These are phyloP conservation scores for Nephrotoma guestfalica DNA, from an alignment of 2,888 invertebrate genomes.

Conservation along the genomic window DNA sequence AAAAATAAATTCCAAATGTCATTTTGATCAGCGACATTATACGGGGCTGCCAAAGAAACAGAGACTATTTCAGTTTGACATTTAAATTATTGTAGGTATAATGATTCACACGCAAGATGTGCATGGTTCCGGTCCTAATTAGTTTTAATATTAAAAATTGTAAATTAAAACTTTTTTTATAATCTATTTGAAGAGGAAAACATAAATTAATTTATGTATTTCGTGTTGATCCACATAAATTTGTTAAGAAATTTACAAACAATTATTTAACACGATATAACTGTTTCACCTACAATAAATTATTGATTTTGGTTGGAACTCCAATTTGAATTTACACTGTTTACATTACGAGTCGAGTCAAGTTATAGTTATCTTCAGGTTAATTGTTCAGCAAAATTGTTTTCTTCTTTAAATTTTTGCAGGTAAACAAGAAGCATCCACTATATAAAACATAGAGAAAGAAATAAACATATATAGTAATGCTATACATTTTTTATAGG, in stretches of 20 bases:
- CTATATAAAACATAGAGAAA: too few species aligned
- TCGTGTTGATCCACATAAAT: not conserved
- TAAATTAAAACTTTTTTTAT: not conserved
- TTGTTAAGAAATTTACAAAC: not conserved
- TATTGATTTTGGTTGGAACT: not conserved
- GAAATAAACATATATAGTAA: too few species aligned
- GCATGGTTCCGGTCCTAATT: not conserved
- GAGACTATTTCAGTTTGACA: not conserved
- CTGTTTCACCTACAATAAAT: not conserved
- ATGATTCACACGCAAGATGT: not conserved
- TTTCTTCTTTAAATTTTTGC: too few species aligned
- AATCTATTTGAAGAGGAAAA: not conserved
- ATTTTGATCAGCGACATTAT: not conserved
- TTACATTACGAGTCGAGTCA: too few species aligned
- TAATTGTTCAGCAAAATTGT: too few species aligned
- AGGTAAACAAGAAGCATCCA: too few species aligned
- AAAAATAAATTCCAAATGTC: not conserved
- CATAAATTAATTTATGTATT: not conserved
- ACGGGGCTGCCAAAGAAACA: not conserved
- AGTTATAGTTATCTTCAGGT: too few species aligned
- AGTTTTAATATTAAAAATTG: not conserved
- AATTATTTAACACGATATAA: not conserved
- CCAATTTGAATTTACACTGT: not conserved
- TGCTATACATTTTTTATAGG: too few species aligned
- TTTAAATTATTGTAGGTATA: not conserved